A percentile compares a stretch with the other conserved stretches of the same genome.
Evolutionary conservation across 2,113 vertebrate genomes (phyloP).

Genomic region (Noctilio leporinus): DNA sequence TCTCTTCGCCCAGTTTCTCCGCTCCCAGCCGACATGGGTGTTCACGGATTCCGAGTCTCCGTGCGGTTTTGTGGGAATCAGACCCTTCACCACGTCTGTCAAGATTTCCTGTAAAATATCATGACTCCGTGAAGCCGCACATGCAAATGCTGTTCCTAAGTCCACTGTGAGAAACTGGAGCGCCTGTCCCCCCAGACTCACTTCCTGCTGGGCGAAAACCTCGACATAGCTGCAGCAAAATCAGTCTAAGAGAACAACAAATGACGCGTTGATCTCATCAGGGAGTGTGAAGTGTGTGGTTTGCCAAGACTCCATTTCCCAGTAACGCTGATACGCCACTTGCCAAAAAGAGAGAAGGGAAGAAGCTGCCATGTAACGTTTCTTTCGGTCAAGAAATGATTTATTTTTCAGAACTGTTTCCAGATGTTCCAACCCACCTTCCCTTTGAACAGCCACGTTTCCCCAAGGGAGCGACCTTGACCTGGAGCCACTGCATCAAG

Average conservation of each 20-base stretch:
- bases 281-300: background rate
- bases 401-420: conserved; percentile 49
- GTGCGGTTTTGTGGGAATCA: background rate
- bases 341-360: conserved; percentile 21
- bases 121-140: too few relatives aligned
- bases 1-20: background rate
- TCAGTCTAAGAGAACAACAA: conserved; percentile 7
- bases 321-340: background rate
- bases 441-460: background rate
- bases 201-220: conserved; percentile 37
- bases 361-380: background rate
- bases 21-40: background rate
- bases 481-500: background rate
- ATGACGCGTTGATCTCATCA: conserved; percentile 29
- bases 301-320: conserved; percentile 46
- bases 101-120: background rate
- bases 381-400: conserved; percentile 28
- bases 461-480: background rate
- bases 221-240: background rate
- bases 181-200: background rate
- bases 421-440: conserved; percentile 55
- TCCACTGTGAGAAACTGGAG: background rate
- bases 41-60: background rate
- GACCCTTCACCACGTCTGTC: background rate
- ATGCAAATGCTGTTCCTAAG: background rate